phyloP scores from a whole-genome alignment of 2,113 vertebrate genomes.

The Crotalus viridis region DNA sequence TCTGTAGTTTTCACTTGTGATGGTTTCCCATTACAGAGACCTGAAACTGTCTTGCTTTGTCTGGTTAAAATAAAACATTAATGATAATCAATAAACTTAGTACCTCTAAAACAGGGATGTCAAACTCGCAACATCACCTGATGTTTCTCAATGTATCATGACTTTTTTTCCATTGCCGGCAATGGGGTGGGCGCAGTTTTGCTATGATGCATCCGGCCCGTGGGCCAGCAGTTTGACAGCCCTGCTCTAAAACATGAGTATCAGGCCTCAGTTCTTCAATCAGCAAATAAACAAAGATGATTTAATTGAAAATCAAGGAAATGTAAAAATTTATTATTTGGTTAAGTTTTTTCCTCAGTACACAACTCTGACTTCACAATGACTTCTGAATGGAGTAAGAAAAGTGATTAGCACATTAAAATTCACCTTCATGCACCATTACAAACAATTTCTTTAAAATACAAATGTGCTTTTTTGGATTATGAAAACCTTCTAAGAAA shows the following conservation, averaged over 20 bases:
- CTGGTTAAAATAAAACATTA: conserved; percentile 15
- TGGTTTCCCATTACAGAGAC: not conserved
- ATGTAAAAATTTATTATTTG: not conserved
- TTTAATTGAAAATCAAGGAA: not conserved
- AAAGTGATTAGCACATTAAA: not conserved
- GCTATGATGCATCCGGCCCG: too few relatives aligned
- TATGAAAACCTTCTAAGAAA: conserved; percentile 23
- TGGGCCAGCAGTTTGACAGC: too few relatives aligned
- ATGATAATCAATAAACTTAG: not conserved
- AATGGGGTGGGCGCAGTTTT: too few relatives aligned
- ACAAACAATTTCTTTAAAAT: not conserved
- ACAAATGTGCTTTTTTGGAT: conserved; percentile 4
- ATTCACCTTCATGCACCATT: not conserved
- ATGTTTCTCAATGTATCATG: too few relatives aligned
- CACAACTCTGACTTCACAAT: not conserved
- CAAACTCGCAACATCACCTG: too few relatives aligned
- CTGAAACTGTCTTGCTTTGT: not conserved
- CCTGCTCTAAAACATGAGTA: not conserved
- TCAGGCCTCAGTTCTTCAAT: not conserved
- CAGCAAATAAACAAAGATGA: not conserved
- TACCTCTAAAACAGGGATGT: not conserved
- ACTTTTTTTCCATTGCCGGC: too few relatives aligned
- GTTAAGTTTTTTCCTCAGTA: not conserved
- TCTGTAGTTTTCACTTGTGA: too few relatives aligned
- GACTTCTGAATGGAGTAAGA: not conserved